These are phyloP conservation scores for Pseudochromis fuscus DNA, from an alignment of 2,797 vertebrate genomes.

Conservation along the genomic window DNA sequence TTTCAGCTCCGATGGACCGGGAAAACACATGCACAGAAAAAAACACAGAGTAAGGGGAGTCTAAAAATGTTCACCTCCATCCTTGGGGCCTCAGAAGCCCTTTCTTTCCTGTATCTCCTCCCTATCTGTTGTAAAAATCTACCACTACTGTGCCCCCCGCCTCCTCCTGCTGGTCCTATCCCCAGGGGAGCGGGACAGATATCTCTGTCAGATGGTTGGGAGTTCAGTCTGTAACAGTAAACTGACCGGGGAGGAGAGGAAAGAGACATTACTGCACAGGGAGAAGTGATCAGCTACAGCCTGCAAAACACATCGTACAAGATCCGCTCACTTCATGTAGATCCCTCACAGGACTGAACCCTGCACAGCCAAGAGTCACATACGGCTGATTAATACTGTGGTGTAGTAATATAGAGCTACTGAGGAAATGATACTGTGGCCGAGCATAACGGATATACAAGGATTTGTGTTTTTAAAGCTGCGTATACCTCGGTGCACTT, in stretches of 20 bases:
- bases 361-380: slow-evolving; percentile 45
- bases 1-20: slow-evolving; percentile 18
- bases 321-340: slow-evolving; percentile 22
- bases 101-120: slow-evolving; percentile 43
- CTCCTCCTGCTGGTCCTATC: slow-evolving; percentile 43
- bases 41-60: slow-evolving; percentile 17
- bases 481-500: slow-evolving; percentile 48
- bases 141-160: slow-evolving; percentile 55
- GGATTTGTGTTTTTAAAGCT: slow-evolving; percentile 57
- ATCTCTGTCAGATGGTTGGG: slow-evolving; percentile 80
- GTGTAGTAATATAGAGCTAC: slow-evolving; percentile 29
- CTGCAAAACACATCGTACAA: slow-evolving; percentile 73
- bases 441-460: slow-evolving; percentile 41
- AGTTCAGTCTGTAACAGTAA: slow-evolving; percentile 76
- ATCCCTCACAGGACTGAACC: slow-evolving; percentile 32
- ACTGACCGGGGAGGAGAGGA: slow-evolving; percentile 67
- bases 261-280: slow-evolving; percentile 60
- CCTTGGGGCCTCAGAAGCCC: slow-evolving; percentile 37
- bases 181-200: slow-evolving; percentile 70
- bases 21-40: not conserved
- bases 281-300: slow-evolving; percentile 57
- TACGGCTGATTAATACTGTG: slow-evolving; percentile 49
- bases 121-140: slow-evolving; percentile 70
- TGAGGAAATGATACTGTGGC: slow-evolving; percentile 36
- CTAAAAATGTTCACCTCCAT: slow-evolving; percentile 55